Evolutionary conservation across 2,797 vertebrate genomes (phyloP), one percentile per base, ranked within the genome.

Genomic region (Notoglanidium macrostoma): DNA sequence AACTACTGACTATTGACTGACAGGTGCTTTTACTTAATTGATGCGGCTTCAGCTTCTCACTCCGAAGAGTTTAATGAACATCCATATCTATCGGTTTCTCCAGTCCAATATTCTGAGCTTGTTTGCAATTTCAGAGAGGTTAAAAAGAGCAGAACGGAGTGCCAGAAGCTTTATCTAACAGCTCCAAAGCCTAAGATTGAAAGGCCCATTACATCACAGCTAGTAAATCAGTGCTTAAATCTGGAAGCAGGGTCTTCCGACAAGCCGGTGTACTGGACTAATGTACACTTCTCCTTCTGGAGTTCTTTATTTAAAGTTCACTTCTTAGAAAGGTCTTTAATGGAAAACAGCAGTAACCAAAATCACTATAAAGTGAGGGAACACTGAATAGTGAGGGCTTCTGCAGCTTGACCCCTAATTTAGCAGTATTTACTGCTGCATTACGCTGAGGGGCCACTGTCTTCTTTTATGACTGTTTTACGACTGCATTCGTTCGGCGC

Each of bases 201-300:
- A 94, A 94, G 93, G 93, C 91, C 92, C 92, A 90, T 94, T 93
- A 93, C 93, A 93, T 95, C 93, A 94, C 94, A 90, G 93, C 92
- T 92, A 82, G 59, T 74, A 88, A 88, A 85, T 88, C 83, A 85
- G 55, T 44, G 54, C n/a, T 44, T 78, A 40, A 88, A 35, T 76
- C 51, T 85, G 40, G 82, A 79, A 59, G 59, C 63, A 79, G 76
- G 14, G 76, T 11, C 32, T 61, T 44, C 21, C 0, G 35, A 61
- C 35, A 61, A 81, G 35, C 35, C 14, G 21, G 61, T 19, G 65
- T 57, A 72, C 44, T 32, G 65, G 51, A 35, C 40, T 61, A 79
- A 84, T 85, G 61, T 79, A 73, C 54, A 79, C 73, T 35, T 72
- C 74, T 84, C 26, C 9, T 63, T 87, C 63, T 79, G 70, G 61